phyloP scores from a whole-genome alignment of 2,888 invertebrate species.

The Agonum fuliginosum region DNA sequence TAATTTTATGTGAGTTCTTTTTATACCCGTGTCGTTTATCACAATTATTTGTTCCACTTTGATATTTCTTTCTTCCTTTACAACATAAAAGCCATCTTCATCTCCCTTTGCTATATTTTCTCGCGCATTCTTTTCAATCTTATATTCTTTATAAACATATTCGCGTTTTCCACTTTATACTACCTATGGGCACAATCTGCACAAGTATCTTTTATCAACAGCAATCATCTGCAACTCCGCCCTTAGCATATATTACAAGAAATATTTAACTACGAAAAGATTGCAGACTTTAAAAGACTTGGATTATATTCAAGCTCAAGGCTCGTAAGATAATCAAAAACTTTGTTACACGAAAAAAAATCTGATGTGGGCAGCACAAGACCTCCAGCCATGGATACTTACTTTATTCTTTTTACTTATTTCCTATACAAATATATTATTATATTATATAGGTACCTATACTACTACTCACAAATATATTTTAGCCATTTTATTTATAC shows the following conservation, averaged over 20 bases:
- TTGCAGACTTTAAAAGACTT: constrained; percentile 4
- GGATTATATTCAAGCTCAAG: background rate
- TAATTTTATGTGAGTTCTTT: constrained; percentile 36
- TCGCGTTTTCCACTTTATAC: constrained; percentile 49
- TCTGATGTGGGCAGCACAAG: too few species aligned
- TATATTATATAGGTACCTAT: too few species aligned
- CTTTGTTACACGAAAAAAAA: too few species aligned
- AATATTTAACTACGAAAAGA: constrained; percentile 33
- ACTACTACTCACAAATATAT: too few species aligned
- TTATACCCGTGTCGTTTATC: constrained; percentile 22
- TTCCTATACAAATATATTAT: background rate
- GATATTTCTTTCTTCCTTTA: constrained; percentile 36
- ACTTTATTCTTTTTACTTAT: too few species aligned
- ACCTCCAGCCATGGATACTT: too few species aligned
- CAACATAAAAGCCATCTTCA: constrained; percentile 35
- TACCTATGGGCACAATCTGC: constrained; percentile 39
- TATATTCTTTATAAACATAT: constrained; percentile 50
- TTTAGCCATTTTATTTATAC: too few species aligned
- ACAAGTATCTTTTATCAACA: constrained; percentile 48
- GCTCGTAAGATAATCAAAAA: background rate
- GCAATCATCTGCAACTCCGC: constrained; percentile 36
- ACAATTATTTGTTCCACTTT: constrained; percentile 31
- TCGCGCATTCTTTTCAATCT: constrained; percentile 44
- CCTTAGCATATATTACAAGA: constrained; percentile 18
- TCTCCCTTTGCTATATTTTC: constrained; percentile 5